Base-by-base conservation (phyloP, 2,113 vertebrate genomes). In the Promerops cafer region DNA sequence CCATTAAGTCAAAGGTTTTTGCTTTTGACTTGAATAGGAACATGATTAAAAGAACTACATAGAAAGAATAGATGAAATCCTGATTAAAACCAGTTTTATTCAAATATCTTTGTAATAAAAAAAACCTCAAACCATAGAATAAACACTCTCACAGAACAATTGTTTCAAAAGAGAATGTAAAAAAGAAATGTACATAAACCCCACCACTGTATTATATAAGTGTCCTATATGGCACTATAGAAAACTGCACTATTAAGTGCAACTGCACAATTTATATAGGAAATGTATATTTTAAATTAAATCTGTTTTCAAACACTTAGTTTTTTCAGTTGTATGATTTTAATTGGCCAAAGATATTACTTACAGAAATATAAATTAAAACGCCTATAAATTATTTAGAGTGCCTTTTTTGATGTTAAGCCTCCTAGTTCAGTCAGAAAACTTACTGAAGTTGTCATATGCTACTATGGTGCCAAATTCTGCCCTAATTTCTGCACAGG, bases 1-100 rank as follows among this genome's bases (percentile, higher is more conserved):
- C 57, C 69, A 94, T 94, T 96, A 95, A 94, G 94, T 95, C 89
- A 94, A 47, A 54, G 33, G 4, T 77, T 92, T 83, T 85, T 72
- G 42, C 47, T 89, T 91, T 75, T 70, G 63, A 88, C 68, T 93
- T 83, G 27, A 91, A 80, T 52, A 83, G 50, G 16, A 93, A 78
- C 40, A 75, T 49, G 64, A 95, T 90, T 90, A 93, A 95, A 93
- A 91, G 35, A 47, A 75, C 30, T 79, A 76, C 42, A 40, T 9
- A 50, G 60, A 72, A 96, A 94, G 65, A 60, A 60, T 5, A 88
- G 68, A 83, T 50, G 37, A 97, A 90, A 94, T 64, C 65, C 76
- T 71, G 54, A 95, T 90, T 72, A 83, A 95, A 91, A 52, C 49
- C 37, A 69, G 28, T 76, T 94, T 97, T 89, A 90, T 85, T 88